Base-by-base conservation (phyloP, 2,797 vertebrate genomes). In the Acrocephalus scirpaceus region DNA sequence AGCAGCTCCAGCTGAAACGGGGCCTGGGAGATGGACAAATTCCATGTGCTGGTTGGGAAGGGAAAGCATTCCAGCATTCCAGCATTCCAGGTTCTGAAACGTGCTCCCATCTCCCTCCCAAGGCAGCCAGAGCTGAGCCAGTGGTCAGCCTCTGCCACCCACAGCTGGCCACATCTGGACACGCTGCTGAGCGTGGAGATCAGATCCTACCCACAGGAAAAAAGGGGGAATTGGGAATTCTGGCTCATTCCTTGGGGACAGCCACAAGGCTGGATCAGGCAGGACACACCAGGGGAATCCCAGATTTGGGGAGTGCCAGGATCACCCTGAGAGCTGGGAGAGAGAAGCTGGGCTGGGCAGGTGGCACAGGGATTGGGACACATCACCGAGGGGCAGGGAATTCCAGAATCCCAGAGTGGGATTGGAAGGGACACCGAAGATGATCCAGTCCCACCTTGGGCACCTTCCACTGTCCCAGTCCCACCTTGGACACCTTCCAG, bases 261-360 rank as follows among this genome's bases (percentile, higher is more conserved):
- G 47, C 26, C 27, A 7, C 4, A 0, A 60, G 42, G 29, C 44
- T 0, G 2, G 36, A 27, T 8, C 50, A 22, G 50, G 65, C 47
- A 48, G 69, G 54, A 61, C 25, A 11, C 0, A 0, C 12, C 4
- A 91, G 66, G 78, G 70, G 32, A 65, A 58, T 32, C 42, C 56
- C 20, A 1, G 16, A 50, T 53, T 27, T 27, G n/a, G 48, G n/a
- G 29, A 30, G 8, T 23, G 7, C 18, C 53, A 53, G 82, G 15
- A 16, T 58, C 72, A 40, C 20, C n/a, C 50, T 0, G 0, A 54
- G 61, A 67, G 57, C 58, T 60, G 4, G 2, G 34, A 58, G 20
- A 0, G 1, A n/a, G 34, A 14, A n/a, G 16, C 0, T 0, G 3
- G 44, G 42, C 50, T 8, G 20, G 22, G 25, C 13, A 40, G 3